Base-by-base conservation (phyloP, 2,888 invertebrate species). In the Tachina fera region DNA sequence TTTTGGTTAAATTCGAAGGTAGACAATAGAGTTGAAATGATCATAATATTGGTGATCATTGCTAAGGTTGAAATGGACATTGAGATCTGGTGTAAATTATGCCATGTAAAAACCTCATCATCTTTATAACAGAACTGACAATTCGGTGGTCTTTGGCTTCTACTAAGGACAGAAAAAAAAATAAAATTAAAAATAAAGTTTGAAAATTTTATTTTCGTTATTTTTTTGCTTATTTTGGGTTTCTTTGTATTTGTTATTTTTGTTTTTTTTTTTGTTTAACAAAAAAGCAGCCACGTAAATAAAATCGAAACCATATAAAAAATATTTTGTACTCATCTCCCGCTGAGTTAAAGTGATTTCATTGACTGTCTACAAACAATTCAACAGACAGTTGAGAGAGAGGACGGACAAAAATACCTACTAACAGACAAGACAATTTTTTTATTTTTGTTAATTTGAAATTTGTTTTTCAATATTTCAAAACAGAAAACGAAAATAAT, bases 281-380 rank as follows among this genome's bases (percentile, higher is more conserved):
- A 47, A 70, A 74, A 68, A 83, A 68, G 58, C 49, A 76, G 61
- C 85, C 74, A 85, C 72, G 72, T 82, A 81, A 82, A 82, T 67
- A 77, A 85, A 79, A 79, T 79, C 49, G 68, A 83, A 79, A 74
- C 53, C 70, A 87, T 84, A 84, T 80, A 87, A 86, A 87, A 83
- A 87, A 58, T 53, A 72, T 60, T 61, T 68, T 53, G 53, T 75
- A 90, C 88, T 88, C 89, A 89, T 90, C 90, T 90, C 90, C 90
- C 89, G 90, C 90, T 90, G 90, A 88, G 90, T 79, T 88, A 84
- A 87, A 90, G 87, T 87, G 89, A 90, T 89, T 90, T 88, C 88
- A 87, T 83, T 87, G 85, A 81, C 88, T 87, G 85, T 85, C 84
- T 85, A 86, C 86, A 86, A 83, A 79, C 83, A 81, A 53, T 65